Base-by-base conservation (phyloP, 2,888 invertebrate genomes). In the Calameuta filiformis region DNA sequence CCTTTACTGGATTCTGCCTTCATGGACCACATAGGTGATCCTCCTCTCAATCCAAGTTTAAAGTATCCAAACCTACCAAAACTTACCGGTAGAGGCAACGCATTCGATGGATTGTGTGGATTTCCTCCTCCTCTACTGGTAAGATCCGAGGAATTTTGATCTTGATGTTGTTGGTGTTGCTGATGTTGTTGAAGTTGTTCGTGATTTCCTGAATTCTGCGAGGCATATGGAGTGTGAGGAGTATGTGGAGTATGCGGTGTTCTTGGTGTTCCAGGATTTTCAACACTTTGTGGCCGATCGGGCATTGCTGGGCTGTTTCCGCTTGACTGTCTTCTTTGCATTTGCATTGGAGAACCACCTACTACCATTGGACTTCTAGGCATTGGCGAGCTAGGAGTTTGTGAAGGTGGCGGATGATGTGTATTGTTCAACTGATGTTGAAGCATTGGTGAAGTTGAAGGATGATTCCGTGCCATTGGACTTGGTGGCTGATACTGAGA, bases 21-120 rank as follows among this genome's bases (percentile, higher is more conserved):
- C 0, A 90, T 92, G 3, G 92, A 92, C 95, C 95, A 95, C 92
- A 95, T 94, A 1, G 95, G 95, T 0, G 95, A 93, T 9, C 95
- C 95, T 34, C 95, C 95, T 80, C 94, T 91, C 4, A 95, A 86
- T 23, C 93, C 96, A 3, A 94, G 92, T 85, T 94, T 94, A 83
- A 93, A 92, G 89, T 94, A 95, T 0, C 93, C 93, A 86, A 92
- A 94, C 73, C 94, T 92, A 1, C 93, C 93, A 85, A 94, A 94
- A 78, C 93, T 92, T 35, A 94, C 93, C 1, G 94, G 94, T n/a
- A 93, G 86, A 0, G 95, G 95, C 75, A 94, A 92, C 0, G 93
- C 93, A 88, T 94, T 94, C 73, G 92, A 91, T 12, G 94, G 93
- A 86, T 93, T 93, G 81, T 93, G 92, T 1, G 93, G 92, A 83